These are phyloP conservation scores for Schrankia costaestrigalis DNA, from an alignment of 2,888 invertebrate species.

Conservation along the genomic window DNA sequence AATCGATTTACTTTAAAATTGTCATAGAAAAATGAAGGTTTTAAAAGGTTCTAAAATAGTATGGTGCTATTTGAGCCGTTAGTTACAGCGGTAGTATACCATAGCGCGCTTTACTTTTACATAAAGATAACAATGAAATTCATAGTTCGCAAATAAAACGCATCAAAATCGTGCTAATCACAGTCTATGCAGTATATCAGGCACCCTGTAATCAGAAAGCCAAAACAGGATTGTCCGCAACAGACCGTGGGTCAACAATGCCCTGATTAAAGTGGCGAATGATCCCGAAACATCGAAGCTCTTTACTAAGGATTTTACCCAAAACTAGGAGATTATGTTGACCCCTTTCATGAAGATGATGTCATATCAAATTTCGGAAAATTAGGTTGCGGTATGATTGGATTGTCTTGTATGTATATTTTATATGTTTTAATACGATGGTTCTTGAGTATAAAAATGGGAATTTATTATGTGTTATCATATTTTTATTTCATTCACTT, in stretches of 20 bases:
- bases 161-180: not conserved
- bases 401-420: not conserved
- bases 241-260: constrained; percentile 21
- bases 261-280: constrained; percentile 26
- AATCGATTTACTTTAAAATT: no score
- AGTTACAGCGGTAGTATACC: no score
- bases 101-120: no score
- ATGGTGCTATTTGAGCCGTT: no score
- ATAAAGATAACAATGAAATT: no score
- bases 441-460: no score
- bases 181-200: not conserved
- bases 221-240: constrained; percentile 20
- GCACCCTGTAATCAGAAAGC: constrained; percentile 16
- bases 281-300: constrained; percentile 11
- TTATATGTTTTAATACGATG: no score
- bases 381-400: constrained; percentile 2
- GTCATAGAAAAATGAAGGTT: no score
- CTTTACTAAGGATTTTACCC: constrained; percentile 13
- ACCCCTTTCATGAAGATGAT: constrained; percentile 1
- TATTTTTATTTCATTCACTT: no score
- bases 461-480: no score
- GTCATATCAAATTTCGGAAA: not conserved
- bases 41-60: no score
- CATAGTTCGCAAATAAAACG: no score
- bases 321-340: constrained; percentile 22